A percentile compares a stretch with the other conserved stretches of the same genome.
Evolutionary conservation across 2,113 vertebrate genomes (phyloP).

Genomic region (Anolis sagrei): DNA sequence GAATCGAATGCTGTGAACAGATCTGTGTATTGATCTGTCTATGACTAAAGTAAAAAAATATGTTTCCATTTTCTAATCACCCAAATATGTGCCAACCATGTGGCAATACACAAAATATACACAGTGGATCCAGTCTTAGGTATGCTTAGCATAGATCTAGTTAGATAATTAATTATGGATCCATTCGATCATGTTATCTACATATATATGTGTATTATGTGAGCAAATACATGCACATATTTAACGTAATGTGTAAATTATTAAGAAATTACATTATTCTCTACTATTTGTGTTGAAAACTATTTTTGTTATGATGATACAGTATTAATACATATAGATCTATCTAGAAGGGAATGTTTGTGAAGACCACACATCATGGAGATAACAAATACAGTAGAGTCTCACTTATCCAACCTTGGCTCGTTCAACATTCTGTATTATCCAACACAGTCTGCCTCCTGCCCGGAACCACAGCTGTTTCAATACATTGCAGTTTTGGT

Average conservation of each 20-base stretch:
- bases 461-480: too few species aligned
- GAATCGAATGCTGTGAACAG: background rate
- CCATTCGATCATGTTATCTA: background rate
- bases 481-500: too few species aligned
- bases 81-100: background rate
- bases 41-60: background rate
- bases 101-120: background rate
- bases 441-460: too few species aligned
- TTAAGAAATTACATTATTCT: background rate
- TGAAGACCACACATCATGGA: background rate
- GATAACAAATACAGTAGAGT: background rate
- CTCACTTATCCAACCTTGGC: too few species aligned
- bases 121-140: background rate
- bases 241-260: slow-evolving; percentile 16
- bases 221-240: background rate
- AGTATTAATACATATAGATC: fast-evolving
- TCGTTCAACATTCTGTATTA: too few species aligned
- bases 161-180: background rate
- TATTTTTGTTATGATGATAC: background rate
- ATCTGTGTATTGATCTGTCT: background rate
- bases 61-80: background rate
- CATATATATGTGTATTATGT: background rate
- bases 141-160: background rate
- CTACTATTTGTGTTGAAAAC: background rate
- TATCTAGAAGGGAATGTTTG: slow-evolving; percentile 17